These are phyloP conservation scores for Sebastiscus albofasciatus DNA, from an alignment of 2,797 vertebrate genomes.

Conservation along the genomic window DNA sequence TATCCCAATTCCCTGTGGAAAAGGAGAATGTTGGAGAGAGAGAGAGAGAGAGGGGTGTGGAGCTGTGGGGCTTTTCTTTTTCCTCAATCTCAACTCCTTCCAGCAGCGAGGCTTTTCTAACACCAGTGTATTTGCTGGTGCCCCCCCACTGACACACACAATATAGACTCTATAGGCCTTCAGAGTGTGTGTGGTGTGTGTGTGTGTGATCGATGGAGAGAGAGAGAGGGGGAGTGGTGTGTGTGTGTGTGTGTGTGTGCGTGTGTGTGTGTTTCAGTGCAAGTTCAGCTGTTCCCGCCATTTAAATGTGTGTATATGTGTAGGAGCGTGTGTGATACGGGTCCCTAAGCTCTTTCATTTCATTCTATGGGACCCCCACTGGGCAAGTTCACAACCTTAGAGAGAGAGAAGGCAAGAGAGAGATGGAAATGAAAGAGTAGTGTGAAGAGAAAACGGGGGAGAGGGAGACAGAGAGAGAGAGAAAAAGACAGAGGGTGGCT, in stretches of 20 bases:
- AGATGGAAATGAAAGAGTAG: conserved; percentile 38
- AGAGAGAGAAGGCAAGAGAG: conserved; percentile 29
- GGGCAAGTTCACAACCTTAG: conserved; percentile 62
- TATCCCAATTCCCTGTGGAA: not conserved
- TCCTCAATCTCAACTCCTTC: conserved; percentile 33
- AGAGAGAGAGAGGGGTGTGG: not conserved
- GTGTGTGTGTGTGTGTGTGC: conserved; percentile 14
- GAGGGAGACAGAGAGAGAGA: conserved; percentile 8
- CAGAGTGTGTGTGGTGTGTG: conserved; percentile 22
- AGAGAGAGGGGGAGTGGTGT: not conserved
- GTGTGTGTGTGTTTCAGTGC: conserved; percentile 15
- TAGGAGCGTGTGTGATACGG: conserved; percentile 18
- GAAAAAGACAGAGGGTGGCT: conserved; percentile 20
- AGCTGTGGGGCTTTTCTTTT: not conserved
- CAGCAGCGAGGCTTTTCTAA: conserved; percentile 58
- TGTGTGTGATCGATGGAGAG: conserved; percentile 34
- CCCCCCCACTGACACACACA: conserved; percentile 58
- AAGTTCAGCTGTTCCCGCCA: conserved; percentile 56
- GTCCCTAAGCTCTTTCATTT: conserved; percentile 68
- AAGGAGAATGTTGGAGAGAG: not conserved
- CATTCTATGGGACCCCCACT: conserved; percentile 57
- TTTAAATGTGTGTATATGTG: conserved; percentile 38
- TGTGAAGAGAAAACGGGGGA: not conserved
- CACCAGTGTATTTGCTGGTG: conserved; percentile 62
- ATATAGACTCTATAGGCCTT: conserved; percentile 50